Evolutionary conservation across 1,140 invertebrate species (phyloP), one percentile per base, ranked within the genome.

Genomic region (Heliconius melpomene): DNA sequence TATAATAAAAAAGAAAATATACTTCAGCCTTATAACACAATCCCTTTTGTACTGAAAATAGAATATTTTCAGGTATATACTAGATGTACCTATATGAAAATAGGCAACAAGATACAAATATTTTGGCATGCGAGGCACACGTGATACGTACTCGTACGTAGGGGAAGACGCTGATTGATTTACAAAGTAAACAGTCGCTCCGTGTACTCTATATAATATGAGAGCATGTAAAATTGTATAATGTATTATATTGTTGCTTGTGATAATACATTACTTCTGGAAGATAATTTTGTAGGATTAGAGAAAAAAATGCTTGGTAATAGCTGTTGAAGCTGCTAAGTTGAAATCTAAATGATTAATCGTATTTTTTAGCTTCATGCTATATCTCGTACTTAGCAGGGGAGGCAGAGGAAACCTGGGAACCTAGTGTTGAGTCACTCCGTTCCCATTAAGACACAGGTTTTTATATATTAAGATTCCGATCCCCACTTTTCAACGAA

Each of bases 141-240:
- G 72, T 73, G 72, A 23, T 40, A 46, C 71, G 6, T 5, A 46
- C 7, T 36, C 71, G 6, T 5, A 46, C 2, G 71, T 38, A 72
- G 23, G 26, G 26, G 26, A 66, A 66, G 74, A 75, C 52, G 50
- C 50, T 75, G 52, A 75, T 75, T 75, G 60, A 75, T 75, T 75
- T 75, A 54, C 74, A 75, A 75, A 75, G 29, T 32, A 75, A 75
- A 75, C 50, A 75, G 9, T 54, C 52, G 50, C 50, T 52, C 50
- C 46, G 26, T 54, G 74, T 32, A 26, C 18, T 73, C n/a, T 73
- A 73, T 40, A 23, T 46, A 46, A 46, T 73, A 13, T 54, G 36
- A 26, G 11, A 66, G 13, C 13, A 66, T 66, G 26, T 66, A 26
- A 66, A 66, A 66, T 23, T 26, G 7, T 23, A 23, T 57, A 57